Percentiles rank a stretch among this genome's conserved stretches.
Conservation (phyloP, 2,113 vertebrate species). For the Gavialis gangeticus region DNA sequence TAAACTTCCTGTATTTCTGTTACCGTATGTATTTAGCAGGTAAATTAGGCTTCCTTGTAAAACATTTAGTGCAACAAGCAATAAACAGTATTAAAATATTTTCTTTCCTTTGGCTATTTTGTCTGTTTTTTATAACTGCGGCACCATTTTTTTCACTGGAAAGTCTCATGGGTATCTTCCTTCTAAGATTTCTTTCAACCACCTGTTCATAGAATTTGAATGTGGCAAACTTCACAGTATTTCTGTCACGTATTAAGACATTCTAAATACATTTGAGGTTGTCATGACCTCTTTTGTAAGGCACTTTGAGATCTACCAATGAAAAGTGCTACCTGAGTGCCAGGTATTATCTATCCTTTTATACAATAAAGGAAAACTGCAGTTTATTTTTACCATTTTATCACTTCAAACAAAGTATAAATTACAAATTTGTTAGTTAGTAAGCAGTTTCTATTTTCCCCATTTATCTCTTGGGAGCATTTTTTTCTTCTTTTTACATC, state of each 20-base stretch:
- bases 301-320: not conserved
- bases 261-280: slow-evolving; percentile 37
- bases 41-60: not conserved
- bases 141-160: not conserved
- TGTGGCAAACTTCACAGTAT: slow-evolving; percentile 1
- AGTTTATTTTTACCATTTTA: not conserved
- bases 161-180: not conserved
- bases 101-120: not conserved
- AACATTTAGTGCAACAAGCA: not conserved
- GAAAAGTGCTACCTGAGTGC: not conserved
- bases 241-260: slow-evolving; percentile 23
- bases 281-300: slow-evolving; percentile 23
- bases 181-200: slow-evolving; percentile 9
- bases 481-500: not conserved
- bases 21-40: not conserved
- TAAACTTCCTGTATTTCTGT: not conserved
- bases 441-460: not conserved
- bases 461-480: not conserved
- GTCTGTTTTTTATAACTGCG: not conserved
- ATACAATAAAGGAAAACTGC: not conserved
- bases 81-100: not conserved
- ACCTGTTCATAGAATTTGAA: not conserved
- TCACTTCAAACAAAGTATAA: slow-evolving; percentile 18
- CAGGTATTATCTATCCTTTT: not conserved
- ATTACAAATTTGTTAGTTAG: not conserved